Base-by-base conservation (phyloP, 2,113 vertebrate genomes). In the Salvator merianae region DNA sequence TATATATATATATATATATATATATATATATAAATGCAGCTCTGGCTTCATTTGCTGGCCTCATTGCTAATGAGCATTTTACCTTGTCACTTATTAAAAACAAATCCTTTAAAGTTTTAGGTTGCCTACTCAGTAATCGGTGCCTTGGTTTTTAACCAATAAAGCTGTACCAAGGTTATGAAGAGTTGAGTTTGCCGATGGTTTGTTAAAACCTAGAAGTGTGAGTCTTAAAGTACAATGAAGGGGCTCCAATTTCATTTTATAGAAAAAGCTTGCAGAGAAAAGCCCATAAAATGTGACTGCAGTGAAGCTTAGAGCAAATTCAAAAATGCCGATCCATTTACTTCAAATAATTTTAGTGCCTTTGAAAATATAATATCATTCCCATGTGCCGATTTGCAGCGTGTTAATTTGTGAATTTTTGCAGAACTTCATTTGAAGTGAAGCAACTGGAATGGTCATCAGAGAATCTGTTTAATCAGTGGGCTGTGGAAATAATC, bases 31-130 rank as follows among this genome's bases (percentile, higher is more conserved):
- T 81, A 82, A 76, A 84, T 32, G 14, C 62, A 85, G 82, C 43
- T 91, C 80, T 74, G 79, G 36, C 38, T 73, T 93, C 47, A 43
- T 83, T 73, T 84, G 59, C 83, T 79, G 50, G 30, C 77, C 70
- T 63, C 38, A 71, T 84, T 87, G 32, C 18, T 12, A 5, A n/a
- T 30, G 77, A 40, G 16, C 66, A 83, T 71, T 81, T 89, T 85
- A 77, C 50, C 62, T 62, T 34, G 62, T 16, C 50, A 7, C 28
- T 80, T 86, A 85, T 34, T 68, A 82, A 84, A 89, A 72, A 87
- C 84, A 65, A 88, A 82, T 75, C 59, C 40, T 55, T 88, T 59
- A 69, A 38, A 65, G 8, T 47, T 84, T 85, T 74, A 76, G 43
- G 55, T 82, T 1, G n/a, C 47, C 36, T 77, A 36, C 10, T 36